These are phyloP conservation scores for Pangasius djambal DNA, from an alignment of 2,797 vertebrate genomes.

Conservation along the genomic window DNA sequence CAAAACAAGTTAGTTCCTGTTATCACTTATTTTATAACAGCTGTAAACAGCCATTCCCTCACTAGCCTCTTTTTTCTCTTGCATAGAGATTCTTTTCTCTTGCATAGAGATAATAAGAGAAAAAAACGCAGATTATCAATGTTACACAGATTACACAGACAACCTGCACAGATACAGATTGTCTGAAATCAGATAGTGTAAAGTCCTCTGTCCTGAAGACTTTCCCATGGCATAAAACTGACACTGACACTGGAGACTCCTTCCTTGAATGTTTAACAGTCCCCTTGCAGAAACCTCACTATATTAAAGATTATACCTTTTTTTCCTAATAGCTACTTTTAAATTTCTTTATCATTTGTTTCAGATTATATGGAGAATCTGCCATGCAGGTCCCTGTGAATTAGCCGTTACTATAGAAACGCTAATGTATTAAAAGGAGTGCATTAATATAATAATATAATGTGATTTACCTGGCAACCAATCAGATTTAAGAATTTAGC, in stretches of 20 bases:
- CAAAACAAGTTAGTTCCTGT: slow-evolving; percentile 17
- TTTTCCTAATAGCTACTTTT: not conserved
- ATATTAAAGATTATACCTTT: not conserved
- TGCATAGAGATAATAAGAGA: not conserved
- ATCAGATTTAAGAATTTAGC: not conserved
- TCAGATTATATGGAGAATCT: not conserved
- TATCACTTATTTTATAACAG: slow-evolving; percentile 1
- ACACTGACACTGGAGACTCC: not conserved
- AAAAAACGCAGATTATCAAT: not conserved
- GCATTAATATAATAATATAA: not conserved
- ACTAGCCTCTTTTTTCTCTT: not conserved
- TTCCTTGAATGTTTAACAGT: not conserved
- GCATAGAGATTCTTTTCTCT: not conserved
- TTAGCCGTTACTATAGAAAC: not conserved
- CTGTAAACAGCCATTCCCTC: not conserved
- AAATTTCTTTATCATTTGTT: not conserved
- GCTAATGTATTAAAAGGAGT: not conserved
- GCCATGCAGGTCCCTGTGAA: not conserved
- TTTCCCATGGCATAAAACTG: not conserved
- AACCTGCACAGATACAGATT: no score
- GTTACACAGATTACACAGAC: not conserved
- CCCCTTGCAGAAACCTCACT: not conserved
- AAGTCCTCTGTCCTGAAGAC: not conserved
- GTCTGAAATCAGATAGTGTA: not conserved
- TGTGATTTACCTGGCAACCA: not conserved